Conservation (phyloP, 2,888 invertebrate genomes). For the Lacanobia oleracea region DNA sequence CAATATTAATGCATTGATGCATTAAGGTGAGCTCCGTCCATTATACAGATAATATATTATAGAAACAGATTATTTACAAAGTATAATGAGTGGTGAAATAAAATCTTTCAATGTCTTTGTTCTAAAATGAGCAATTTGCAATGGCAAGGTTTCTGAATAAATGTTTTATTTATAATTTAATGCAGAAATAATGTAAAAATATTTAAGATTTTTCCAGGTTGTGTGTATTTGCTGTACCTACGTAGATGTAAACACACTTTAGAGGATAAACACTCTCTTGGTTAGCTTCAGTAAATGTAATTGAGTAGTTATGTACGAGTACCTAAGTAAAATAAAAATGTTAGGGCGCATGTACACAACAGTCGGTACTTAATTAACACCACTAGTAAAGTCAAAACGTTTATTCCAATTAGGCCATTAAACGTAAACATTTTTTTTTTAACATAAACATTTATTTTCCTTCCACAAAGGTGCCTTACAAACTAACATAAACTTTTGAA, state of each 20-base stretch:
- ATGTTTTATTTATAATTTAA: slow-evolving; percentile 11
- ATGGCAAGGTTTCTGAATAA: slow-evolving; percentile 12
- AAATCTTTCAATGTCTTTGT: slow-evolving; percentile 18
- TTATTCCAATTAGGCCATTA: too few species aligned
- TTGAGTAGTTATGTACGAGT: not conserved
- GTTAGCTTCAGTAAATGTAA: slow-evolving; percentile 1
- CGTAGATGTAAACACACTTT: not conserved
- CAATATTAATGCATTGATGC: slow-evolving; percentile 67
- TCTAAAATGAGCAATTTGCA: slow-evolving; percentile 21
- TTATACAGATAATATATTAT: slow-evolving; percentile 38
- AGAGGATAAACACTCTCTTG: not conserved
- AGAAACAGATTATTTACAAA: slow-evolving; percentile 50
- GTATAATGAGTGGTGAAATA: slow-evolving; percentile 28
- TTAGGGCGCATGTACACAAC: not conserved
- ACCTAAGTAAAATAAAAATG: not conserved
- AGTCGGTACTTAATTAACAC: too few species aligned
- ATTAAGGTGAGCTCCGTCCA: slow-evolving; percentile 61
- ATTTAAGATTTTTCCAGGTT: not conserved
- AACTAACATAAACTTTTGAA: too few species aligned
- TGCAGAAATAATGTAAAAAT: not conserved
- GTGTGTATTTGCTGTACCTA: too few species aligned
- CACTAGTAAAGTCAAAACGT: too few species aligned
- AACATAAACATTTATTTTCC: too few species aligned
- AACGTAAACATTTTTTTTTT: too few species aligned
- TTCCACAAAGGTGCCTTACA: too few species aligned